phyloP scores from a whole-genome alignment of 2,888 invertebrate species.

The Lycia hirtaria region DNA sequence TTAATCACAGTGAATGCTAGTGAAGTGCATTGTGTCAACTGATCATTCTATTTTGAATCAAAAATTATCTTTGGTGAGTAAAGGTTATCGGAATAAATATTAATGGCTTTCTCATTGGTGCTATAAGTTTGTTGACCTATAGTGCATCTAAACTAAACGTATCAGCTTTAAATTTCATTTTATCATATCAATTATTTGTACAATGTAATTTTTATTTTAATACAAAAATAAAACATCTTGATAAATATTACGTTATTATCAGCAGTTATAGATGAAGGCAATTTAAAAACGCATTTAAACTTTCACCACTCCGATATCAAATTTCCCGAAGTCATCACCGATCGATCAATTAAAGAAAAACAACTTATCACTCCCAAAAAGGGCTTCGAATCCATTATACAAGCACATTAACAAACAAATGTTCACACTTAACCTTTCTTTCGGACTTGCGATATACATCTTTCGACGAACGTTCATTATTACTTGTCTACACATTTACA shows the following conservation, averaged over 20 bases:
- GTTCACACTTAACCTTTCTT: constrained; percentile 85
- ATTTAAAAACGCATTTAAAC: constrained; percentile 10
- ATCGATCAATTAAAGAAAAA: constrained; percentile 51
- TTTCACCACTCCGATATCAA: constrained; percentile 13
- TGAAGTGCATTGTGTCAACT: constrained; percentile 12
- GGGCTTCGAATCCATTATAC: constrained; percentile 78
- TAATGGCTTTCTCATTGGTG: constrained; percentile 18
- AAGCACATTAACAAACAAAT: constrained; percentile 83
- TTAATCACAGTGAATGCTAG: not conserved
- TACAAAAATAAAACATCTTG: not conserved
- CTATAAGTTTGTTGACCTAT: constrained; percentile 17
- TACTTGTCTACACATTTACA: constrained; percentile 53
- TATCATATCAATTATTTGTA: not conserved
- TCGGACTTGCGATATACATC: constrained; percentile 76
- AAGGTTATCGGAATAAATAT: constrained; percentile 16
- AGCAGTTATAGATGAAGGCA: constrained; percentile 5
- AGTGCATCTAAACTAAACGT: not conserved
- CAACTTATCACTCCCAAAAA: constrained; percentile 77
- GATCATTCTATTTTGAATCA: not conserved
- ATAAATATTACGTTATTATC: not conserved
- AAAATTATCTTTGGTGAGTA: constrained; percentile 16
- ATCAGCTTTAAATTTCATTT: not conserved
- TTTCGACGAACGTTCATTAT: constrained; percentile 79
- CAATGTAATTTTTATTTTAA: not conserved
- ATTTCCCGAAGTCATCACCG: constrained; percentile 31